Conservation (phyloP, 2,797 vertebrate genomes). For the Poeciliopsis infans region DNA sequence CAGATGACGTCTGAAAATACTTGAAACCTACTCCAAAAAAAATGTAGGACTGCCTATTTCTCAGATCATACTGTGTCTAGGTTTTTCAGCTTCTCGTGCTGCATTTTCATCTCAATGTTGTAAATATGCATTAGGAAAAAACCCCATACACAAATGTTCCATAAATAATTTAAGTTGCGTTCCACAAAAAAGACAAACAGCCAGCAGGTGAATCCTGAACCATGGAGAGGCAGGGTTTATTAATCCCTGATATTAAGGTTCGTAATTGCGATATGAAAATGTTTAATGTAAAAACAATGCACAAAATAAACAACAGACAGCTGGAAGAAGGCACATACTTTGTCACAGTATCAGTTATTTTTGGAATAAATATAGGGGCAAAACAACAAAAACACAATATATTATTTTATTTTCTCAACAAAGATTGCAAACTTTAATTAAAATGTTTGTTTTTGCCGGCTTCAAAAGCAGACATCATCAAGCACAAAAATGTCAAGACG, state of each 20-base stretch:
- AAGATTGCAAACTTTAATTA: conserved; percentile 39
- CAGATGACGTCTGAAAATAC: background rate
- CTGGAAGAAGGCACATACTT: background rate
- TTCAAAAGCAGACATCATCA: conserved; percentile 40
- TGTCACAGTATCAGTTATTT: background rate
- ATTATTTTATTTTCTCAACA: conserved; percentile 72
- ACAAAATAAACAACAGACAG: background rate
- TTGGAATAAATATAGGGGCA: background rate
- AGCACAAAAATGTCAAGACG: conserved; percentile 41
- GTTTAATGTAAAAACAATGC: background rate
- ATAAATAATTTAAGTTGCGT: background rate
- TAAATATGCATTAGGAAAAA: background rate
- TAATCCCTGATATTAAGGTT: background rate
- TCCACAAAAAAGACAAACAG: background rate
- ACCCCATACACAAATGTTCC: background rate
- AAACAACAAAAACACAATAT: conserved; percentile 68
- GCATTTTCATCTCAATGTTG: background rate
- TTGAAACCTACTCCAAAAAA: background rate
- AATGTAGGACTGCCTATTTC: background rate
- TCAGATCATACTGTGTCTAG: background rate
- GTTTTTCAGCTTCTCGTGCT: background rate
- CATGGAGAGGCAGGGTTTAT: background rate
- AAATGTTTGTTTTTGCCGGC: conserved; percentile 27
- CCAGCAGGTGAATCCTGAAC: background rate
- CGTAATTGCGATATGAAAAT: background rate